Percentiles rank a stretch among this genome's conserved stretches.
Conservation (phyloP, 2,797 vertebrate species). For the Acipenser oxyrinchus region DNA sequence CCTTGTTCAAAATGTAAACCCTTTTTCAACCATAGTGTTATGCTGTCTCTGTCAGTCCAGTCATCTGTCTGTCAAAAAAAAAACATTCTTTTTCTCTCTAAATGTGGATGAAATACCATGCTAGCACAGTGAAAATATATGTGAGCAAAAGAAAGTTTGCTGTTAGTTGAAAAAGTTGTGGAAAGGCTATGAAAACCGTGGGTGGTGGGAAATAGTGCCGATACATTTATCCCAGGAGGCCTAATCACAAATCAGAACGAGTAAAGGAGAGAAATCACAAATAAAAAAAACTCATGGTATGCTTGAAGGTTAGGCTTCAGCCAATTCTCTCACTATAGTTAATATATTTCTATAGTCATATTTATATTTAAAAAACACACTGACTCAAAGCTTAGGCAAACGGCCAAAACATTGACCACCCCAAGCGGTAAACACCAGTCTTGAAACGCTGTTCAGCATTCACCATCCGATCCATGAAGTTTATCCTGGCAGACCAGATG, state of each 20-base stretch:
- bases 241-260: slow-evolving; percentile 1
- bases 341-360: background rate
- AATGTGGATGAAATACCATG: background rate
- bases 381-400: background rate
- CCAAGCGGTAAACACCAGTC: too few species aligned
- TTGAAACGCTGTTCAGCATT: too few species aligned
- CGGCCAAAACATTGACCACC: background rate
- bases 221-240: background rate
- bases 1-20: too few species aligned
- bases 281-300: background rate
- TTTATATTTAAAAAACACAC: background rate
- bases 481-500: too few species aligned
- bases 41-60: too few species aligned
- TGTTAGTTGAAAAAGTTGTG: background rate
- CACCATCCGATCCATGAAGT: too few species aligned
- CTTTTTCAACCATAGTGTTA: too few species aligned
- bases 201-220: background rate
- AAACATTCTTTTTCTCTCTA: background rate
- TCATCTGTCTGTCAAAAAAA: too few species aligned
- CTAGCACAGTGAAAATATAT: background rate
- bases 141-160: background rate
- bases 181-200: slow-evolving; percentile 5
- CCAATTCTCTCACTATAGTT: background rate
- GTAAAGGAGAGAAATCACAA: slow-evolving; percentile 3
- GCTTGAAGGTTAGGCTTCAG: background rate